Percentiles rank a stretch among this genome's conserved stretches.
Conservation (phyloP, 2,888 invertebrate species). For the Ypsolopha sequella region DNA sequence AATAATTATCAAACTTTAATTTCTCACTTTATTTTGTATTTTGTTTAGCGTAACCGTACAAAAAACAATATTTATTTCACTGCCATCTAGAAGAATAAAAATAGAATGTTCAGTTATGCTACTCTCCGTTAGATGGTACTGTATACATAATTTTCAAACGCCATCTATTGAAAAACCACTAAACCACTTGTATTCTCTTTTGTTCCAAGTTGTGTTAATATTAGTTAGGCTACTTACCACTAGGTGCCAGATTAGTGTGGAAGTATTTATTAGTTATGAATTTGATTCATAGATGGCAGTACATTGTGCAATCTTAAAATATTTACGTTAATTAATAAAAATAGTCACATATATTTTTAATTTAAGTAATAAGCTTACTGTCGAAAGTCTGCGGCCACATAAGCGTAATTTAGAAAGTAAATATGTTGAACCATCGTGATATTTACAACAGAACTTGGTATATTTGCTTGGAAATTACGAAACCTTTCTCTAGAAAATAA, state of each 20-base stretch:
- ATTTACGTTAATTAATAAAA: too few species aligned
- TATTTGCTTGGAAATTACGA: background rate
- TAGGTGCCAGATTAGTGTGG: slow-evolving; percentile 10
- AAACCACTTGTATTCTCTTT: background rate
- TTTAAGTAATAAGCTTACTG: too few species aligned
- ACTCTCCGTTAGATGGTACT: slow-evolving; percentile 2
- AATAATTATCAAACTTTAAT: too few species aligned
- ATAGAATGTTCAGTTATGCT: background rate
- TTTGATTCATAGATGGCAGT: background rate
- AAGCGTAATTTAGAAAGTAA: too few species aligned
- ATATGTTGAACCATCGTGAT: too few species aligned
- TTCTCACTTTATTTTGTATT: background rate
- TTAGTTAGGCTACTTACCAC: slow-evolving; percentile 6
- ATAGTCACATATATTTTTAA: too few species aligned
- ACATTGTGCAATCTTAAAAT: too few species aligned
- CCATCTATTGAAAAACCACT: slow-evolving; percentile 10
- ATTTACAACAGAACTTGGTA: too few species aligned
- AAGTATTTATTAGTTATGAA: too few species aligned
- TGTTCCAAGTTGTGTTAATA: too few species aligned
- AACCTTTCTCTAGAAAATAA: slow-evolving; percentile 2
- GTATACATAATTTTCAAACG: slow-evolving; percentile 3
- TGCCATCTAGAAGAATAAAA: background rate
- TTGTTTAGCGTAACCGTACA: background rate
- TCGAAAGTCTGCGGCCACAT: too few species aligned
- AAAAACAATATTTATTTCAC: background rate